Percentiles rank a stretch among this genome's conserved stretches.
Evolutionary conservation across 23 tunicate genomes (phyloP).

Genomic region (Styela clava): DNA sequence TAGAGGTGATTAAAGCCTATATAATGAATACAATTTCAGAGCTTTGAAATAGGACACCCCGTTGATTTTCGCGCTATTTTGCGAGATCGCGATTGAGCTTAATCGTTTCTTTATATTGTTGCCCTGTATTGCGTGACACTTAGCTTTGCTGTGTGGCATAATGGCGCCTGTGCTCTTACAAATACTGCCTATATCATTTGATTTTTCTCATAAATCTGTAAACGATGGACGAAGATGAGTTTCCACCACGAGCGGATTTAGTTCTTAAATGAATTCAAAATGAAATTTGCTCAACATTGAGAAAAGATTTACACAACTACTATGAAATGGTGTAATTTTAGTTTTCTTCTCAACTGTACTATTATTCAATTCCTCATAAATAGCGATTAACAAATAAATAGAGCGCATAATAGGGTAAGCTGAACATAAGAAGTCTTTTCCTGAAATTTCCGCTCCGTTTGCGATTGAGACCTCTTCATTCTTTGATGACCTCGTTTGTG

Average conservation of each 20-base stretch:
- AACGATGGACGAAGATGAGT: too few species aligned
- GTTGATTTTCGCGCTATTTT: neutral
- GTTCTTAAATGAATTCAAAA: too few species aligned
- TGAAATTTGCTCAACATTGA: too few species aligned
- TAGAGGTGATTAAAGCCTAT: neutral
- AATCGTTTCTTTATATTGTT: neutral
- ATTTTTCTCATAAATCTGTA: too few species aligned
- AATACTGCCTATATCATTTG: neutral
- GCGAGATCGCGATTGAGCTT: neutral
- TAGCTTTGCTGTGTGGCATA: neutral
- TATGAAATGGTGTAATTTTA: too few species aligned
- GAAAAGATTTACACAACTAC: too few species aligned
- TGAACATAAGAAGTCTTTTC: neutral
- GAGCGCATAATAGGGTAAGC: neutral
- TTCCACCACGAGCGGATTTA: too few species aligned
- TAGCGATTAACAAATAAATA: neutral
- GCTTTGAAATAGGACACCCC: neutral
- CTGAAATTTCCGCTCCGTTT: neutral
- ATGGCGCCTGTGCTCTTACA: neutral
- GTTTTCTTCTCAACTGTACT: too few species aligned
- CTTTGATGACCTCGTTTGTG: too few species aligned
- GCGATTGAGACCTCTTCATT: neutral
- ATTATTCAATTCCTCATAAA: too few species aligned
- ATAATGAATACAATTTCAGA: neutral
- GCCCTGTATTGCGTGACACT: neutral